phyloP scores from a whole-genome alignment of 2,797 vertebrate species.

The Malacoraja senta region DNA sequence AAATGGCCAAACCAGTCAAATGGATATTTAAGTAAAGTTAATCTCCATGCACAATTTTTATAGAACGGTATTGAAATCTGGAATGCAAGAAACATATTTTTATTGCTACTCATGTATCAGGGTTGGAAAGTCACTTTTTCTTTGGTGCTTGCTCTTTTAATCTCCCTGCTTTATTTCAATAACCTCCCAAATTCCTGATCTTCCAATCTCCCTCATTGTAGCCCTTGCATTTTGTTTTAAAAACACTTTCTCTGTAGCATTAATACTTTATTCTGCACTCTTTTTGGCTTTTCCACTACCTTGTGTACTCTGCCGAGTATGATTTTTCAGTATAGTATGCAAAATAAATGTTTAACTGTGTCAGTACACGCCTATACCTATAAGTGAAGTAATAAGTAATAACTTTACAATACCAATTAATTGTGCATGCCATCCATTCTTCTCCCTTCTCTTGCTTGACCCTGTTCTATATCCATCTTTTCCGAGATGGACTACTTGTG shows the following conservation, averaged over 20 bases:
- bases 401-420: neutral
- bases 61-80: neutral
- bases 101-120: neutral
- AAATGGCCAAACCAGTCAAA: neutral
- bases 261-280: too few species aligned
- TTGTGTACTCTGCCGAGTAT: too few species aligned
- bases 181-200: too few species aligned
- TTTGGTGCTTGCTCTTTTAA: neutral
- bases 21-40: neutral
- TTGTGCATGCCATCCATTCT: neutral
- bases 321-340: too few species aligned
- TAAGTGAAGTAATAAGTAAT: too few species aligned
- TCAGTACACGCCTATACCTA: too few species aligned
- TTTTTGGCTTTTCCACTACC: too few species aligned
- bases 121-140: neutral
- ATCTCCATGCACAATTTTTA: neutral
- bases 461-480: neutral
- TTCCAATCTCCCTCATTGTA: too few species aligned
- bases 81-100: neutral
- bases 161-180: neutral
- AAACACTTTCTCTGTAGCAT: too few species aligned
- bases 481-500: neutral
- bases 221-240: too few species aligned
- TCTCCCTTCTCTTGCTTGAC: neutral
- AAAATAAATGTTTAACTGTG: too few species aligned